These are phyloP conservation scores for Chiloscyllium punctatum DNA, from an alignment of 2,797 vertebrate species.

Conservation along the genomic window DNA sequence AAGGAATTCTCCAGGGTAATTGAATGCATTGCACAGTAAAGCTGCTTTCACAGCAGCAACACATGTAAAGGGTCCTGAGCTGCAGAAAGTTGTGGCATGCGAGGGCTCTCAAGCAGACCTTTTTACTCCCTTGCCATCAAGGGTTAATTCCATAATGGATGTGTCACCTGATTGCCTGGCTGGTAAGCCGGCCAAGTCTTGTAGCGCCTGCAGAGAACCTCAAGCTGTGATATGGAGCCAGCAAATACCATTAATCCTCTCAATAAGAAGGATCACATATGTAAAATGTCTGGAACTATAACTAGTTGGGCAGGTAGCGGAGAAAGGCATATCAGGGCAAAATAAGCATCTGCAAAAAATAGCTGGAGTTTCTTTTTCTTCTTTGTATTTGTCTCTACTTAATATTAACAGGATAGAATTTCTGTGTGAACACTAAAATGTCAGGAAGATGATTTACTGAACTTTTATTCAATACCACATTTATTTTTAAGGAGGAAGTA, in stretches of 20 bases:
- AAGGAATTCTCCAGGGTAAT: slow-evolving; percentile 64
- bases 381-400: slow-evolving; percentile 56
- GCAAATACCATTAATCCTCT: slow-evolving; percentile 82
- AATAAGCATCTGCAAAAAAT: slow-evolving; percentile 45
- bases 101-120: slow-evolving; percentile 58
- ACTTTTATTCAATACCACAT: slow-evolving; percentile 59
- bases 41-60: slow-evolving; percentile 66
- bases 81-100: slow-evolving; percentile 60
- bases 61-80: slow-evolving; percentile 78
- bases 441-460: slow-evolving; percentile 70
- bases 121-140: slow-evolving; percentile 72
- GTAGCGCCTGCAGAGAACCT: slow-evolving; percentile 82
- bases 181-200: slow-evolving; percentile 69
- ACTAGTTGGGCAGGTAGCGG: slow-evolving; percentile 66
- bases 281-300: slow-evolving; percentile 75
- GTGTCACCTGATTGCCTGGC: slow-evolving; percentile 37
- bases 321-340: slow-evolving; percentile 47
- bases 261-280: slow-evolving; percentile 82
- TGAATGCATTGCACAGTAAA: slow-evolving; percentile 2
- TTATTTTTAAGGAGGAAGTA: neutral
- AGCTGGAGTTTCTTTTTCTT: slow-evolving; percentile 39
- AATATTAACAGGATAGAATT: slow-evolving; percentile 58
- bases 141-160: slow-evolving; percentile 86
- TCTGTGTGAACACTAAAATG: slow-evolving; percentile 62
- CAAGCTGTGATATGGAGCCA: slow-evolving; percentile 83